Conservation (phyloP, 2,113 vertebrate species). For the Tetrao urogallus region DNA sequence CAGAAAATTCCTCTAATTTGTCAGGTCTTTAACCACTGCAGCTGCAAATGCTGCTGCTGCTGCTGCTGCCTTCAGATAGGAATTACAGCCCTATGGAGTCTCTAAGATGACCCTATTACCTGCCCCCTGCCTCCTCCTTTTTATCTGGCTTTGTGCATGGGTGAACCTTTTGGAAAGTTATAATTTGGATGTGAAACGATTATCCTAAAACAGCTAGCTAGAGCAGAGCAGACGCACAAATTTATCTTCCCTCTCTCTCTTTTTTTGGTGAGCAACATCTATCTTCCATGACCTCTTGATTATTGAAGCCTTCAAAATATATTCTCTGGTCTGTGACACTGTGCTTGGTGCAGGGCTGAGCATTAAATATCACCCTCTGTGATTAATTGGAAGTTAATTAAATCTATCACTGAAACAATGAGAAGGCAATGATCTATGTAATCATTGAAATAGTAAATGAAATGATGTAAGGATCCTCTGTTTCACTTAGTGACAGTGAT, state of each 20-base stretch:
- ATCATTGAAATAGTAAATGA: slow-evolving; percentile 98
- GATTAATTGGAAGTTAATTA: slow-evolving; percentile 99
- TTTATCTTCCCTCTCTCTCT: slow-evolving; percentile 81
- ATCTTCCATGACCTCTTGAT: slow-evolving; percentile 90
- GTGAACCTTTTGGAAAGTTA: slow-evolving; percentile 78
- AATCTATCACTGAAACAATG: slow-evolving; percentile 98
- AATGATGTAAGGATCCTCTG: slow-evolving; percentile 86
- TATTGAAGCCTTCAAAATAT: slow-evolving; percentile 86
- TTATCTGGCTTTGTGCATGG: slow-evolving; percentile 65
- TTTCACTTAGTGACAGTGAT: slow-evolving; percentile 96
- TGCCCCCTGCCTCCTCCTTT: slow-evolving; percentile 56
- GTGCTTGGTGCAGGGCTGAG: slow-evolving; percentile 79
- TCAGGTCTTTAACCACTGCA: not conserved
- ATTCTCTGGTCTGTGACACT: slow-evolving; percentile 86
- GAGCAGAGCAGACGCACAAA: slow-evolving; percentile 80
- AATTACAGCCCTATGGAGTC: slow-evolving; percentile 67
- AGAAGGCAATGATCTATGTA: slow-evolving; percentile 98
- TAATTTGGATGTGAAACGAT: slow-evolving; percentile 82
- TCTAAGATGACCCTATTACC: slow-evolving; percentile 71
- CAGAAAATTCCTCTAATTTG: not conserved
- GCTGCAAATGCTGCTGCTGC: slow-evolving; percentile 22
- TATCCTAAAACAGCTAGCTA: slow-evolving; percentile 83
- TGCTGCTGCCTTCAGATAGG: slow-evolving; percentile 54
- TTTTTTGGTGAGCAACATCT: slow-evolving; percentile 87
- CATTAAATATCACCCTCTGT: slow-evolving; percentile 97